Percentiles rank a stretch among this genome's conserved stretches.
phyloP scores from a whole-genome alignment of 1,140 invertebrate species.

The Musca vetustissima region DNA sequence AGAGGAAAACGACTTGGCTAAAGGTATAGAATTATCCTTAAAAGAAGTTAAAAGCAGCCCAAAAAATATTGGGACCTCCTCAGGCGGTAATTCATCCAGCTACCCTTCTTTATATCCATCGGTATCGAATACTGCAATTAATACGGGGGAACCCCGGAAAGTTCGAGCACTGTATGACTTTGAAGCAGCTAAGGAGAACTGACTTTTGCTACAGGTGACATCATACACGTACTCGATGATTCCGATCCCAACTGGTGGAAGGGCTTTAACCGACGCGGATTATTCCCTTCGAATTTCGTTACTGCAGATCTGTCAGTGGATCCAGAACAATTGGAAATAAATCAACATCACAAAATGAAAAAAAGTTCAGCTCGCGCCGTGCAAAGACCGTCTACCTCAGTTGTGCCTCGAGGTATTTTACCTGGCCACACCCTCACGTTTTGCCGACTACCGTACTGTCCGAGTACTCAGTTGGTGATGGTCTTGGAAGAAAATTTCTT shows the following conservation, averaged over 20 bases:
- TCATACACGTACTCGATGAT: slow-evolving; percentile 81
- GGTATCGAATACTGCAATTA: slow-evolving; percentile 9
- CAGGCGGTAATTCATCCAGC: background rate
- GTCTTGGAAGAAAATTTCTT: no score
- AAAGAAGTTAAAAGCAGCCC: slow-evolving; percentile 69
- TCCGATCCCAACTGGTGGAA: slow-evolving; percentile 99
- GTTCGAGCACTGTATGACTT: slow-evolving; percentile 97
- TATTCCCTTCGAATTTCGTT: slow-evolving; percentile 99
- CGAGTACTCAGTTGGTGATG: no score
- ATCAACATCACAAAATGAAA: slow-evolving; percentile 58
- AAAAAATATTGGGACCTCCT: slow-evolving; percentile 27
- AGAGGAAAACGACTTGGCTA: slow-evolving; percentile 92
- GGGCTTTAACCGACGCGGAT: slow-evolving; percentile 85
- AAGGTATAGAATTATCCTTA: slow-evolving; percentile 91
- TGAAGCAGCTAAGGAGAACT: slow-evolving; percentile 98
- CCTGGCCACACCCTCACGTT: no score
- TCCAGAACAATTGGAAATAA: slow-evolving; percentile 67
- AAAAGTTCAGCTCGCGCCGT: no score
- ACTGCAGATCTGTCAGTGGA: slow-evolving; percentile 65
- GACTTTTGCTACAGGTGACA: slow-evolving; percentile 93
- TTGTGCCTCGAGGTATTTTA: no score
- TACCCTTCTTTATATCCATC: slow-evolving; percentile 59
- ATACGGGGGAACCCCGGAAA: slow-evolving; percentile 65
- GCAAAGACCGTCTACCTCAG: no score
- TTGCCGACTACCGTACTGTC: no score